Base-by-base conservation (phyloP, 2,113 vertebrate species). In the Nansenia antarctica region DNA sequence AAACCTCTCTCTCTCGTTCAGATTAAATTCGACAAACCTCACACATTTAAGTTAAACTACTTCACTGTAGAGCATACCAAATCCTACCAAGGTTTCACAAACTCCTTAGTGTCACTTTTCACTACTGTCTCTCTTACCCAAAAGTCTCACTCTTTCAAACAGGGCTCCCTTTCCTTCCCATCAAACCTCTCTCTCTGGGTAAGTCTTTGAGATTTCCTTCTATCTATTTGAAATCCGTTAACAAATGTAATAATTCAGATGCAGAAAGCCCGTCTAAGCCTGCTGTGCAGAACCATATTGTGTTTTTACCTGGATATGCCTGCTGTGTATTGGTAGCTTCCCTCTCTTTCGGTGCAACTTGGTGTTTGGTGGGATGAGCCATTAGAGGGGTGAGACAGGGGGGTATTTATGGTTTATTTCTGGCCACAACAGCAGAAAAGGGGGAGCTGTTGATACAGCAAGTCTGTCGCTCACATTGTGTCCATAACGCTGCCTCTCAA, bases 401-500 rank as follows among this genome's bases (percentile, higher is more conserved):
- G 42, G 86, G 90, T 95, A 94, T 96, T 95, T 96, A 95, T 94
- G 93, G 86, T 89, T 78, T 3, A 70, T 87, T 90, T 93, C 86
- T 93, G 93, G 89, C 86, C 92, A 94, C 91, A 86, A 67, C 93
- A 95, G 94, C 94, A 94, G 90, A 94, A 93, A 90, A 86, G 74
- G 80, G 30, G 83, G 32, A 83, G 79, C 85, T 90, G 95, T 95
- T 94, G 95, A 96, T 87, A 67, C 93, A 95, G 96, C 94, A 94
- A 82, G 85, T 91, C 92, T 93, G 92, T 94, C 93, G 64, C 62
- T 87, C 77, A 82, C 80, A 96, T 95, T 95, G 89, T 87, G 79
- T 88, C 89, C 87, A 53, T 87, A 78, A 90, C 87, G 77, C 87
- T 84, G 87, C 92, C 77, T 79, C 88, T 93, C 92, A 95, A 96